These are phyloP conservation scores for Bombus fervidus DNA, from an alignment of 1,140 invertebrate species.

Conservation along the genomic window DNA sequence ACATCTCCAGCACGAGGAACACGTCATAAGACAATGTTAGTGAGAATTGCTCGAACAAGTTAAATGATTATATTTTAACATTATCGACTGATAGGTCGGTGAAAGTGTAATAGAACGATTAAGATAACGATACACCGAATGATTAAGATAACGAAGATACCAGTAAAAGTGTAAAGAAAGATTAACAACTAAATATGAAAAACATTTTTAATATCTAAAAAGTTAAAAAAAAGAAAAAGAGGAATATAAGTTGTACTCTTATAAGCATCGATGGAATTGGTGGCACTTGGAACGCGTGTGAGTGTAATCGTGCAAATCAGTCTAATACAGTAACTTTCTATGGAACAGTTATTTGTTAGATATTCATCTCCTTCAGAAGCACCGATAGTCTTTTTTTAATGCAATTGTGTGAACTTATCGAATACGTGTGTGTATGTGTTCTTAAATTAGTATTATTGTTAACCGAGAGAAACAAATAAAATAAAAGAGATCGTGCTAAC, in stretches of 20 bases:
- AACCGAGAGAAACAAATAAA: neutral
- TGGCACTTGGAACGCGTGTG: neutral
- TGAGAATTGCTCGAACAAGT: neutral
- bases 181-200: neutral
- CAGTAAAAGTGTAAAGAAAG: neutral
- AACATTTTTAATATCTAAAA: neutral
- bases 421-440: neutral
- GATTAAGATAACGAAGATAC: neutral
- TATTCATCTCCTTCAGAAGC: neutral
- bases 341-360: neutral
- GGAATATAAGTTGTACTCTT: neutral
- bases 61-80: neutral
- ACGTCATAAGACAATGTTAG: too few species aligned
- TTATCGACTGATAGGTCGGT: neutral
- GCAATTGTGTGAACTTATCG: neutral
- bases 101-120: neutral
- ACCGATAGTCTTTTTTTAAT: neutral
- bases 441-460: too few species aligned
- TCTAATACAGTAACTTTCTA: neutral
- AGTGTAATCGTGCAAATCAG: neutral
- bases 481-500: conserved; percentile 9
- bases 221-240: neutral
- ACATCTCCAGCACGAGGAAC: neutral
- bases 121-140: too few species aligned
- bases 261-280: neutral